These are phyloP conservation scores for Meleagris gallopavo DNA, from an alignment of 2,113 vertebrate genomes.

Conservation along the genomic window DNA sequence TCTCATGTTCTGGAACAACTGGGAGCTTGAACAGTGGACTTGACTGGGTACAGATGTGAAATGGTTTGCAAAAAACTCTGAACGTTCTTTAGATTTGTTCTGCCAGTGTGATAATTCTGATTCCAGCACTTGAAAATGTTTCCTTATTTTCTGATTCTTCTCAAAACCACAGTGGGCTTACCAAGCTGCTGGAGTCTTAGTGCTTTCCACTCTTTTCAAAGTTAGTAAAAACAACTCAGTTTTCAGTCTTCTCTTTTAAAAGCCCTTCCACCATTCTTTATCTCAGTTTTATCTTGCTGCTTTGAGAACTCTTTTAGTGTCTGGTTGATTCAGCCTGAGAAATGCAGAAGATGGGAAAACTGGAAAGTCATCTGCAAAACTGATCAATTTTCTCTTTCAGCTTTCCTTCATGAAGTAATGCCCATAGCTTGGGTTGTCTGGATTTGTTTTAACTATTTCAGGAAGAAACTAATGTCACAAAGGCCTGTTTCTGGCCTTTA, in stretches of 20 bases:
- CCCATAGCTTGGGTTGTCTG: background rate
- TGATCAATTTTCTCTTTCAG: background rate
- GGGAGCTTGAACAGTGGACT: background rate
- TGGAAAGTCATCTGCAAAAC: background rate
- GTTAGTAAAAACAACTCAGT: background rate
- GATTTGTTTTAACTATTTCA: background rate
- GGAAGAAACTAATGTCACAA: background rate
- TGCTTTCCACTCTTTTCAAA: background rate
- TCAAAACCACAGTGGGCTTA: no score
- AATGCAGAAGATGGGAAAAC: background rate
- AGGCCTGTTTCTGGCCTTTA: background rate
- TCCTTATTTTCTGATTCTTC: background rate
- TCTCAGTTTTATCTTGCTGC: background rate
- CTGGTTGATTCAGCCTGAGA: background rate
- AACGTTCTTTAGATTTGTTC: background rate
- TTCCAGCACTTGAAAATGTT: background rate
- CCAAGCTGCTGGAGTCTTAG: background rate
- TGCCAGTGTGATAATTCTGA: background rate
- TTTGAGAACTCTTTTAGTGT: background rate
- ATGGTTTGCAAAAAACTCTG: background rate
- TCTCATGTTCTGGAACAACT: background rate
- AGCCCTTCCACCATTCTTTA: rapidly evolving
- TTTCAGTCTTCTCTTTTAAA: background rate
- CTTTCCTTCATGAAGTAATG: background rate
- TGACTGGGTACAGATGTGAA: background rate